Evolutionary conservation across 2,113 vertebrate genomes (phyloP), one percentile per base, ranked within the genome.

Genomic region (Phalacrocorax brasilianus): DNA sequence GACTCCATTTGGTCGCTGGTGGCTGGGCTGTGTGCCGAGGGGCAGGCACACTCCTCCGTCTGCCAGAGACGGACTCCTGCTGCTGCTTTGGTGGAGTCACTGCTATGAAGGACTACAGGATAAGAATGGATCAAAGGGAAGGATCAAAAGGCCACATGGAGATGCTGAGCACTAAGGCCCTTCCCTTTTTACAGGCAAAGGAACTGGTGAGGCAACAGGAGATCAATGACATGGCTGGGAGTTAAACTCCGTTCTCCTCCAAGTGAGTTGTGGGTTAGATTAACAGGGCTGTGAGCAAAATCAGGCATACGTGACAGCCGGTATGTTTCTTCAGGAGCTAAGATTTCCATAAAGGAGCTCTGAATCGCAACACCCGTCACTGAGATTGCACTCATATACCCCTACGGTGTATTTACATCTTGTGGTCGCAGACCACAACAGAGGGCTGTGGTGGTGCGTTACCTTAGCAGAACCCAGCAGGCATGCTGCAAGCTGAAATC

Each of bases 1-100:
- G 0, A 11, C 35, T 83, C 26, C 1, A 1, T n/a, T 17, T 63
- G 33, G 59, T 38, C 2, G 0, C 35, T 40, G 47, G 9, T 44
- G 35, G 40, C 65, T 66, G 35, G 28, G 44, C 44, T 63, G 33
- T 21, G 9, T 33, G 47, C 28, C 0, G 3, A 45, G 15, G 22
- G 27, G 19, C 45, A 30, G n/a, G 32, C 10, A 58, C 20, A 7
- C n/a, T 72, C 24, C 53, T 22, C 56, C 61, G 27, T 13, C 53
- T 78, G 30, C 30, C 26, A n/a, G 47, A 58, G 38, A 33, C 21
- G 13, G 24, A 42, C 18, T 66, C 45, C 56, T 65, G 63, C 30
- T 71, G n/a, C 50, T 80, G 59, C n/a, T 71, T 40, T 32, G 21
- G 28, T 22, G 49, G 28, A 72, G 47, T 26, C 47, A 24, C 33